These are phyloP conservation scores for Thalassophryne amazonica DNA, from an alignment of 2,797 vertebrate genomes.

Conservation along the genomic window DNA sequence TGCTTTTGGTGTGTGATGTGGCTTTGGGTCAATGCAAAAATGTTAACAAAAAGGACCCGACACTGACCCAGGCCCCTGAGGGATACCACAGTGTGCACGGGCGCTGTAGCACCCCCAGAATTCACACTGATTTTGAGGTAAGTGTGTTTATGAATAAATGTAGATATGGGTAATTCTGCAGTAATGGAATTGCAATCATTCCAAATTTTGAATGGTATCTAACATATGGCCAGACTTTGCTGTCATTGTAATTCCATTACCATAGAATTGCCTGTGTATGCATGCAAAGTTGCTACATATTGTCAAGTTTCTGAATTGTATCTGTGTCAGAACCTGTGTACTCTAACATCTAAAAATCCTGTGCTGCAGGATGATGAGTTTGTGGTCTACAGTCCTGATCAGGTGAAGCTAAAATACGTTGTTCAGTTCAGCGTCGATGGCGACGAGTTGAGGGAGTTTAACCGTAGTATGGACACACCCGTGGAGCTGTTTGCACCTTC, in stretches of 20 bases:
- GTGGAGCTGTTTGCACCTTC: conserved; percentile 7
- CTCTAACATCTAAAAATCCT: background rate
- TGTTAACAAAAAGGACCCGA: conserved; percentile 56
- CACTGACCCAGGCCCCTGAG: conserved; percentile 72
- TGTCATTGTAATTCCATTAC: too few species aligned
- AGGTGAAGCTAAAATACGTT: conserved; percentile 85
- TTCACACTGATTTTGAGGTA: conserved; percentile 82
- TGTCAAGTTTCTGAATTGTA: too few species aligned
- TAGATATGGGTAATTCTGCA: background rate
- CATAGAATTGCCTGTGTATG: too few species aligned
- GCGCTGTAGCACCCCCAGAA: conserved; percentile 33
- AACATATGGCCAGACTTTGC: too few species aligned
- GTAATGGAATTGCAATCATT: too few species aligned
- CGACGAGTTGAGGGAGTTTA: conserved; percentile 76
- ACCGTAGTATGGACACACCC: conserved; percentile 41
- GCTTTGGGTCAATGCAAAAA: conserved; percentile 78
- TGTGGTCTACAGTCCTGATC: conserved; percentile 84
- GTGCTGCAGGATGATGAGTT: conserved; percentile 84
- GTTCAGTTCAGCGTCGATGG: conserved; percentile 76
- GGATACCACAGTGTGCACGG: conserved; percentile 83
- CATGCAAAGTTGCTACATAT: too few species aligned
- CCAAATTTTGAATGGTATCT: too few species aligned
- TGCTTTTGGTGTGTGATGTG: conserved; percentile 84
- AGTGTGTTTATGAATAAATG: background rate
- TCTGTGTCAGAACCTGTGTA: background rate